Base-by-base conservation (phyloP, 2,797 vertebrate genomes). In the Ataeniobius toweri region DNA sequence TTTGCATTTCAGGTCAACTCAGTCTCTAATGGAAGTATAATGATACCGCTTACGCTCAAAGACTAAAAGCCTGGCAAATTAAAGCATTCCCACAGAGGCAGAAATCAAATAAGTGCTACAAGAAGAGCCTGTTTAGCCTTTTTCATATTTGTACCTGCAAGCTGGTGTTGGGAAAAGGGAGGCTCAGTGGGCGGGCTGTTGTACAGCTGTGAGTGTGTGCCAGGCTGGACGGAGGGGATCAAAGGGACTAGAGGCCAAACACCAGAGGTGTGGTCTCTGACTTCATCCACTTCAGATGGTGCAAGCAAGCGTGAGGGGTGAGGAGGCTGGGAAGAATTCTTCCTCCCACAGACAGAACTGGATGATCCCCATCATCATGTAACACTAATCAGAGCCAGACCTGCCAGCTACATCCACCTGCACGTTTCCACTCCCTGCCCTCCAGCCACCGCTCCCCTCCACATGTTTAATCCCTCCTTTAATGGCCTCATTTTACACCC, bases 241-340 rank as follows among this genome's bases (percentile, higher is more conserved):
- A 99, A 99, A 98, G 95, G 86, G 88, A 93, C 92, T 88, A 86
- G 82, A 94, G 93, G 93, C 96, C 95, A 95, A 96, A 96, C 89
- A 90, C 94, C 95, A 97, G 94, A 96, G 96, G 97, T 97, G 97
- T 97, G 97, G 96, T 97, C 94, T 94, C 86, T 89, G 95, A 96
- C 94, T 97, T 97, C 96, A 98, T 97, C 93, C 94, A 93, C 92
- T 97, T 96, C 97, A 98, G 97, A 99, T 98, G 97, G 86, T 89
- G 80, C 71, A 77, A 86, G 84, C 46, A 63, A 83, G 85, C 68
- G 74, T 63, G 82, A 83, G 82, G 80, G 81, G 58, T 68, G 71
- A 79, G 76, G 86, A 79, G 83, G 94, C 95, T 68, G 81, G 75
- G 87, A 89, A 79, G 74, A 87, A 87, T 84, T 86, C 84, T 84